Conservation (phyloP, 2,113 vertebrate genomes). For the Camelus dromedarius region DNA sequence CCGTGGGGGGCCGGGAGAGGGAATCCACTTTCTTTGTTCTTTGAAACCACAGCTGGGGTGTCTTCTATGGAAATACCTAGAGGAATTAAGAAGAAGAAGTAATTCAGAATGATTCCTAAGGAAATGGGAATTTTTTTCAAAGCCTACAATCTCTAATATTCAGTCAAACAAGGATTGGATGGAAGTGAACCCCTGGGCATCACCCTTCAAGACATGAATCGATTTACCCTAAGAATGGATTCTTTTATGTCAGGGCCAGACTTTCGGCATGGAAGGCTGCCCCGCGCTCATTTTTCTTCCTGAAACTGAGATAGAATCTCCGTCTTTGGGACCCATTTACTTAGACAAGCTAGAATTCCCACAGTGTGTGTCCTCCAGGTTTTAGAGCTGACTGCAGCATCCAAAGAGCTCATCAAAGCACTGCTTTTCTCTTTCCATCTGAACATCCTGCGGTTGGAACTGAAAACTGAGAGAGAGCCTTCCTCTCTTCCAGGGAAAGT, state of each 20-base stretch:
- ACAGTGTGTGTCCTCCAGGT: neutral
- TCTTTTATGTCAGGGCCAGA: neutral
- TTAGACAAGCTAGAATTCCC: neutral
- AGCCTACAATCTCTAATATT: neutral
- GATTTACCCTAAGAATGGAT: neutral
- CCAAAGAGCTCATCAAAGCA: neutral
- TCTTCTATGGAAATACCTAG: neutral
- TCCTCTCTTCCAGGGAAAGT: neutral
- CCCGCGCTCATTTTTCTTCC: neutral
- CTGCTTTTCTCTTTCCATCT: neutral
- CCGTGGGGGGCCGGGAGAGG: neutral
- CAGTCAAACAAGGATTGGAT: neutral
- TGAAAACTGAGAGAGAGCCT: neutral
- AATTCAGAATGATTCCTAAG: neutral
- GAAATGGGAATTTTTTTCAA: neutral
- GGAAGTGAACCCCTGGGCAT: neutral
- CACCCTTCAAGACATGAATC: neutral
- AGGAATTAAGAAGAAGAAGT: neutral
- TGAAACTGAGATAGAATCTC: neutral
- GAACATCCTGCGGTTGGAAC: neutral
- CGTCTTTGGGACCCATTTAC: neutral
- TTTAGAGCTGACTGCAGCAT: neutral
- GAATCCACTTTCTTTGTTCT: neutral
- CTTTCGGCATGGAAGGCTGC: neutral
- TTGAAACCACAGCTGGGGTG: neutral